Evolutionary conservation across 2,888 invertebrate species (phyloP).

Genomic region (Acanthococcus lagerstroemiae): DNA sequence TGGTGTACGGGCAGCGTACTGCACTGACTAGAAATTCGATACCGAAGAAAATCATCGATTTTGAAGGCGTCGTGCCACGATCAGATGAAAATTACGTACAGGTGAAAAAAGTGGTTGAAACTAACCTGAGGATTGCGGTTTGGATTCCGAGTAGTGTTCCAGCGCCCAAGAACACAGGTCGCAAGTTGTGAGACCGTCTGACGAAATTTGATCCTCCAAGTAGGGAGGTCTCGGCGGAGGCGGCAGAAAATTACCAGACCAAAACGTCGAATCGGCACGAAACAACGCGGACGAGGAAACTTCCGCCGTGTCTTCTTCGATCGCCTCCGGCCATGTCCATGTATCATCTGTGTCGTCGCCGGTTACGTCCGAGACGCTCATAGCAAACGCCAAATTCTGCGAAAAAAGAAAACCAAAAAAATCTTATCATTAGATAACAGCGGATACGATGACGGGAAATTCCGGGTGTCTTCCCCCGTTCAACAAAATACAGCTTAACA

Average conservation of each 20-base stretch:
- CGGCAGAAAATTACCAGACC: constrained; percentile 32
- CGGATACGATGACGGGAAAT: too few species aligned
- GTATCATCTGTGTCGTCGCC: constrained; percentile 12
- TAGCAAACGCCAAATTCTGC: constrained; percentile 11
- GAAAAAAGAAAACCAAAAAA: too few species aligned
- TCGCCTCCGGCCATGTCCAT: constrained; percentile 28
- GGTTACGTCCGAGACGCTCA: constrained; percentile 20
- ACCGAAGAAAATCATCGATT: too few species aligned
- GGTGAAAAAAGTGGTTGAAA: not conserved
- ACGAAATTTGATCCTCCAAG: constrained; percentile 39
- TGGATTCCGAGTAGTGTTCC: constrained; percentile 27
- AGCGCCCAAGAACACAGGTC: constrained; percentile 62
- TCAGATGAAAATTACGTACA: too few species aligned
- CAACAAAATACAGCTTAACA: too few species aligned
- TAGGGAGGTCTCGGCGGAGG: constrained; percentile 35
- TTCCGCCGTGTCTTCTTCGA: constrained; percentile 26
- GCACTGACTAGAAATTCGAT: too few species aligned
- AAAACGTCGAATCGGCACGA: constrained; percentile 21
- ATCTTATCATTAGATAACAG: too few species aligned
- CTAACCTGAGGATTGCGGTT: constrained; percentile 18
- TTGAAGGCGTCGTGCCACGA: too few species aligned
- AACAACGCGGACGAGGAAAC: constrained; percentile 17
- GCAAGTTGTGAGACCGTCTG: constrained; percentile 61
- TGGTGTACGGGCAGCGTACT: too few species aligned
- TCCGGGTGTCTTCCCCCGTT: too few species aligned